Conservation (phyloP, 2,797 vertebrate genomes). For the Neolamprologus multifasciatus region DNA sequence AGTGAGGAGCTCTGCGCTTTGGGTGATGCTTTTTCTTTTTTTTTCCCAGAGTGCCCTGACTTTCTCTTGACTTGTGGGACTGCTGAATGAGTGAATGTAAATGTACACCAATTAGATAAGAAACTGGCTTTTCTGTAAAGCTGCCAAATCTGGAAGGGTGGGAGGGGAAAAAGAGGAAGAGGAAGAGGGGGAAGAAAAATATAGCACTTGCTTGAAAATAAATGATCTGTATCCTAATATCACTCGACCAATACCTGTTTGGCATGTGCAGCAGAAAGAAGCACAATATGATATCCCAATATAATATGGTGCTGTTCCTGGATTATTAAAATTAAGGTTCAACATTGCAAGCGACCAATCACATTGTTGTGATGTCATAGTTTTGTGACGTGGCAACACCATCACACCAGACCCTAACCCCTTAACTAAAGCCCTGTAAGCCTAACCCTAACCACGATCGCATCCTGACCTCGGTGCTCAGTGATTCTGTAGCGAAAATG, state of each 20-base stretch:
- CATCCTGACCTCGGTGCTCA: not conserved
- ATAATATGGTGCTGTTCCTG: not conserved
- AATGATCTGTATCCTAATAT: conserved; percentile 47
- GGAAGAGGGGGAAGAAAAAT: not conserved
- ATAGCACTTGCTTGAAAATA: conserved; percentile 29
- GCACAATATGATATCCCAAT: not conserved
- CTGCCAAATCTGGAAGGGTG: conserved; percentile 40
- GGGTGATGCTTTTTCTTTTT: conserved; percentile 41
- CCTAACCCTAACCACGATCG: not conserved
- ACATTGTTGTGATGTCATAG: not conserved
- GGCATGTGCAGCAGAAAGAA: not conserved
- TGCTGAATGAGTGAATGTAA: conserved; percentile 65
- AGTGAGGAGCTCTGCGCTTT: conserved; percentile 48
- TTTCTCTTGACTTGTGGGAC: conserved; percentile 52
- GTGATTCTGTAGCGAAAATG: not conserved
- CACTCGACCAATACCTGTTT: not conserved
- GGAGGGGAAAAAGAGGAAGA: not conserved
- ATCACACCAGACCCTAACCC: not conserved
- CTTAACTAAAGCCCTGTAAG: not conserved
- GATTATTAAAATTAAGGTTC: not conserved
- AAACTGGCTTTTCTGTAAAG: conserved; percentile 51
- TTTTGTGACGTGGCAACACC: not conserved
- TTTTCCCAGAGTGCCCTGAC: conserved; percentile 18
- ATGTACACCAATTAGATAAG: conserved; percentile 63
- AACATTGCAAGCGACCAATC: not conserved